Base-by-base conservation (phyloP, 2,888 invertebrate genomes). In the Neocrepidodera transversa region DNA sequence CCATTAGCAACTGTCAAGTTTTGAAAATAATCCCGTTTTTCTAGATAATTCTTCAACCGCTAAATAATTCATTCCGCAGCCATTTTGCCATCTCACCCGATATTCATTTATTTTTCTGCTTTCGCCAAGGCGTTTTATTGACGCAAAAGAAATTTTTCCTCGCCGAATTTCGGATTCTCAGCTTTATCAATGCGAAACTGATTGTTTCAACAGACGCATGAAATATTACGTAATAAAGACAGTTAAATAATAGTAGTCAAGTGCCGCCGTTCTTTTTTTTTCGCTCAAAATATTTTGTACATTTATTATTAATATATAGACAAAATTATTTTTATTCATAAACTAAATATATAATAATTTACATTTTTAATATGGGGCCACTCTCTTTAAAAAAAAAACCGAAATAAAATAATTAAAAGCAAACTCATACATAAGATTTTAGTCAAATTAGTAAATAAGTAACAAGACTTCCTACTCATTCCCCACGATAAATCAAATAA, bases 41-140 rank as follows among this genome's bases (percentile, higher is more conserved):
- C 14, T 4, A 47, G 47, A 47, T 47, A 28, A 30, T 47, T 30
- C 26, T 30, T 47, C 47, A 47, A 47, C n/a, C 47, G 47, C 30
- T 47, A 47, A 47, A 47, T 47, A 47, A 47, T 47, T 47, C 47
- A 47, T 47, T 30, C 30, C n/a, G 28, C 30, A 20, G 23, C 43
- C 23, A 30, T 47, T 30, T 47, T 47, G 16, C 47, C 47, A 30
- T 2, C 47, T 47, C 47, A 47, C 30, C 28, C 30, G 16, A 47
- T 17, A 47, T 47, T 47, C 47, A 47, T 47, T 47, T 30, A 47
- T 47, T 47, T 47, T 30, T 26, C 43, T 35, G n/a, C n/a, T 13
- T 35, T 35, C 35, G 35, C 35, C 14, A 13, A 11, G 35, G 35
- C 35, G 13, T 35, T 35, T 35, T 35, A 35, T 35, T 35, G 35